Conservation (phyloP, 2,113 vertebrate genomes). For the Haemorhous mexicanus region DNA sequence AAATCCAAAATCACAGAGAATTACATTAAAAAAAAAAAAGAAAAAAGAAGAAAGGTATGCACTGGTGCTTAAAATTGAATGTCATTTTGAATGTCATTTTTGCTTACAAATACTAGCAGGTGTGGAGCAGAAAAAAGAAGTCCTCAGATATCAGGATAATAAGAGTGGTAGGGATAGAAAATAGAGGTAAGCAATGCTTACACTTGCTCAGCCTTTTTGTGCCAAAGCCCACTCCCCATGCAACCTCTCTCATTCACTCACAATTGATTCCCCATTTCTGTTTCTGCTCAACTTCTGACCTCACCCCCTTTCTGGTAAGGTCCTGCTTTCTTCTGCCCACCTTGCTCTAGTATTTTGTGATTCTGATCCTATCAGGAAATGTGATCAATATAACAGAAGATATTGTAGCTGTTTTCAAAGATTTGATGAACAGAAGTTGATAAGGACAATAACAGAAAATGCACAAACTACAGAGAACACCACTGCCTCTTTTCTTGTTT, state of each 20-base stretch:
- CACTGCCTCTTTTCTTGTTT: background rate
- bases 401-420: background rate
- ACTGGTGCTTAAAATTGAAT: constrained; percentile 63
- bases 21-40: background rate
- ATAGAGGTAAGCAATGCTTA: background rate
- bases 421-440: background rate
- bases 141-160: background rate
- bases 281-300: background rate
- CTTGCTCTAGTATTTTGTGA: background rate
- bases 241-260: background rate
- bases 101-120: constrained; percentile 27
- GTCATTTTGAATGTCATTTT: constrained; percentile 41
- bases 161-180: background rate
- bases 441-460: background rate
- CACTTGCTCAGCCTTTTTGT: background rate
- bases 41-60: background rate
- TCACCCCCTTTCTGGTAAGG: background rate
- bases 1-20: background rate
- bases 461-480: background rate
- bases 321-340: background rate
- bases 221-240: background rate
- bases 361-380: background rate
- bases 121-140: background rate
- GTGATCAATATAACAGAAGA: background rate
- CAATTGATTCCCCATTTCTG: background rate